Percentiles rank a stretch among this genome's conserved stretches.
Evolutionary conservation across 2,113 vertebrate genomes (phyloP).

Genomic region (Sapayoa aenigma): DNA sequence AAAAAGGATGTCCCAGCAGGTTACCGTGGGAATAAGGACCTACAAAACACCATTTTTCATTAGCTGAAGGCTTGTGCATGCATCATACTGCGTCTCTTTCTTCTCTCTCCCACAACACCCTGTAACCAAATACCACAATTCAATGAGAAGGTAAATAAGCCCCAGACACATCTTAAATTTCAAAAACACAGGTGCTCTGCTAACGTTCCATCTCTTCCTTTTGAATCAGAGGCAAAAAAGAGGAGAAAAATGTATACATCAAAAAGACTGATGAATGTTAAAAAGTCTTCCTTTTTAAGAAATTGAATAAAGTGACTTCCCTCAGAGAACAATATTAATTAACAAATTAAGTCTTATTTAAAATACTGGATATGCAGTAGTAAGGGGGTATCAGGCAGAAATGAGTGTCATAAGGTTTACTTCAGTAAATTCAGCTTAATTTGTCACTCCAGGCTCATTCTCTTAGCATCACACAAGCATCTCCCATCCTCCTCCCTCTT

Average conservation of each 20-base stretch:
- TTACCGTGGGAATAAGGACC: conserved; percentile 33
- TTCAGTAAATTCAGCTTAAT: not conserved
- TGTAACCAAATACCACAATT: conserved; percentile 45
- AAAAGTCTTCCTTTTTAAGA: not conserved
- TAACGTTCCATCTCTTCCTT: not conserved
- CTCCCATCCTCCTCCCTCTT: not conserved
- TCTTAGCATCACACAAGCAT: not conserved
- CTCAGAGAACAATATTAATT: not conserved
- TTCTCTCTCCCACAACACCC: conserved; percentile 25
- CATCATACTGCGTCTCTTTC: not conserved
- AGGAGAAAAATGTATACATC: not conserved
- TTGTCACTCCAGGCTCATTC: not conserved
- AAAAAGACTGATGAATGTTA: not conserved
- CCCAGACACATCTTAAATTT: conserved; percentile 29
- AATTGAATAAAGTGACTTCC: not conserved
- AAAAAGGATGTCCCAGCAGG: conserved; percentile 13
- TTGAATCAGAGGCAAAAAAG: not conserved
- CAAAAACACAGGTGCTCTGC: not conserved
- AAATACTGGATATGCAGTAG: not conserved
- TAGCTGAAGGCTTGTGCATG: conserved; percentile 1
- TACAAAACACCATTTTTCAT: conserved; percentile 28
- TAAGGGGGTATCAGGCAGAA: not conserved
- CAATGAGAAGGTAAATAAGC: conserved; percentile 25
- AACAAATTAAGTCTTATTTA: not conserved
- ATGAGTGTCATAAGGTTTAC: not conserved